Percentiles rank a stretch among this genome's conserved stretches.
Evolutionary conservation across 2,797 vertebrate genomes (phyloP).

Genomic region (Benthosema pterotum): DNA sequence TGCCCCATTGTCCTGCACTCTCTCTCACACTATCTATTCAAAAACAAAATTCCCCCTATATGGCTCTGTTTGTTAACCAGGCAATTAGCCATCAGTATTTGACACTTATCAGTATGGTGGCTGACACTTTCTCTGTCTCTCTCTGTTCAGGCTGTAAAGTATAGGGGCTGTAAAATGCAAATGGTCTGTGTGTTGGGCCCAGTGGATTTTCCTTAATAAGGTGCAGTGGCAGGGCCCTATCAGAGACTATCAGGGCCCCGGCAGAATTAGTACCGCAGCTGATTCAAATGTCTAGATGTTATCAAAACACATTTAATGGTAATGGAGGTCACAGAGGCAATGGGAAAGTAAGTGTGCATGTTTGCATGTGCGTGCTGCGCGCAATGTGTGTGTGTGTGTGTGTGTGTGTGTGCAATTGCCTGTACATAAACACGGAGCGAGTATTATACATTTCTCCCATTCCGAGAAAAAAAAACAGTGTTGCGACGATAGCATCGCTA

Average conservation of each 20-base stretch:
- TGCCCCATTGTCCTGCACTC: slow-evolving; percentile 38
- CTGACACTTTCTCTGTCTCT: slow-evolving; percentile 55
- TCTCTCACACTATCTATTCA: slow-evolving; percentile 66
- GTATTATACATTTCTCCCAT: slow-evolving; percentile 41
- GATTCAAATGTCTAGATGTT: slow-evolving; percentile 74
- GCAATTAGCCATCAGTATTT: slow-evolving; percentile 61
- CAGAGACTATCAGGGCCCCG: slow-evolving; percentile 44
- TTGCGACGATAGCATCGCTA: slow-evolving; percentile 72
- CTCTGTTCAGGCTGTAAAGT: slow-evolving; percentile 56
- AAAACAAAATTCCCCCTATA: slow-evolving; percentile 61
- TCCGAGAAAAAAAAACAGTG: slow-evolving; percentile 40
- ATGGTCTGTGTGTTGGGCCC: slow-evolving; percentile 55
- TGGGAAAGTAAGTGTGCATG: slow-evolving; percentile 47
- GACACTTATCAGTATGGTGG: slow-evolving; percentile 59
- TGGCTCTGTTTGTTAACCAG: slow-evolving; percentile 66
- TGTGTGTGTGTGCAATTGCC: slow-evolving; percentile 5
- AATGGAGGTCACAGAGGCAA: slow-evolving; percentile 69
- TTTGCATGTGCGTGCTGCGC: too few species aligned
- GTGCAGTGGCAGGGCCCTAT: slow-evolving; percentile 50
- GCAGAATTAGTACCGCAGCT: slow-evolving; percentile 59
- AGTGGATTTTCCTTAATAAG: slow-evolving; percentile 72
- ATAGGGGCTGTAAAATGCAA: slow-evolving; percentile 74
- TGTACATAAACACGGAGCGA: slow-evolving; percentile 24
- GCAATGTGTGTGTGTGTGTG: slow-evolving; percentile 24
- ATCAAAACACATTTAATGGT: slow-evolving; percentile 68